Conservation (phyloP, 2,888 invertebrate species). For the Drosophila cracens region DNA sequence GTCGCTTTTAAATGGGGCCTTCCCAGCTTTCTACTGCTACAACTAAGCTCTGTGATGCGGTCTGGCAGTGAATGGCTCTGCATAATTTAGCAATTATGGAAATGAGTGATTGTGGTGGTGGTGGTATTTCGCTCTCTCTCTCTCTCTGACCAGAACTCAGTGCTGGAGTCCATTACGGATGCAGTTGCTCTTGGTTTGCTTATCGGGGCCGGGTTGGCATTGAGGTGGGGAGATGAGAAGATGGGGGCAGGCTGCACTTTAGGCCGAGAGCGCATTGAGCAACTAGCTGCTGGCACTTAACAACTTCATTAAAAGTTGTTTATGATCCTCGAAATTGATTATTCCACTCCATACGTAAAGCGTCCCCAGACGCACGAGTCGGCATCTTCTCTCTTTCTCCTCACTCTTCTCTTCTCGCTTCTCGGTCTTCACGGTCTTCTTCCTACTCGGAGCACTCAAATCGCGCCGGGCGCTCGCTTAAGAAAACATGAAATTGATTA, state of each 20-base stretch:
- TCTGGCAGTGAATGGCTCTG: slow-evolving; percentile 49
- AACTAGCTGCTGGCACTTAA: slow-evolving; percentile 82
- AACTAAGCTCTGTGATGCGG: slow-evolving; percentile 29
- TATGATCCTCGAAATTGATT: slow-evolving; percentile 85
- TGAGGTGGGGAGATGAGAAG: background rate
- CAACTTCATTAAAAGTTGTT: slow-evolving; percentile 84
- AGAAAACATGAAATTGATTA: slow-evolving; percentile 82
- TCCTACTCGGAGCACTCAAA: slow-evolving; percentile 64
- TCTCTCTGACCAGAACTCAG: slow-evolving; percentile 33
- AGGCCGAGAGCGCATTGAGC: slow-evolving; percentile 55
- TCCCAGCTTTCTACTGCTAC: slow-evolving; percentile 28
- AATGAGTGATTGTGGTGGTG: slow-evolving; percentile 59
- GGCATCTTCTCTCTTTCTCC: slow-evolving; percentile 2
- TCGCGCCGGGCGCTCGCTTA: slow-evolving; percentile 78
- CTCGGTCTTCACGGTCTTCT: slow-evolving; percentile 6
- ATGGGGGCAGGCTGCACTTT: slow-evolving; percentile 58
- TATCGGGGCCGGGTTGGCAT: slow-evolving; percentile 43
- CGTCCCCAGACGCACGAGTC: slow-evolving; percentile 53
- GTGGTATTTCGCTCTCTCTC: slow-evolving; percentile 16
- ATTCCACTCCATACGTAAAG: slow-evolving; percentile 79
- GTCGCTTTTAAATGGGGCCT: slow-evolving; percentile 23
- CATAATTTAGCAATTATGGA: slow-evolving; percentile 81
- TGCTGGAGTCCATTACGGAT: slow-evolving; percentile 63
- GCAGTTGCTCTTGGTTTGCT: slow-evolving; percentile 53
- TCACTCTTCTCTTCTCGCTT: background rate